These are phyloP conservation scores for Drosophila malerkotliana DNA, from an alignment of 1,140 invertebrate genomes.

Conservation along the genomic window DNA sequence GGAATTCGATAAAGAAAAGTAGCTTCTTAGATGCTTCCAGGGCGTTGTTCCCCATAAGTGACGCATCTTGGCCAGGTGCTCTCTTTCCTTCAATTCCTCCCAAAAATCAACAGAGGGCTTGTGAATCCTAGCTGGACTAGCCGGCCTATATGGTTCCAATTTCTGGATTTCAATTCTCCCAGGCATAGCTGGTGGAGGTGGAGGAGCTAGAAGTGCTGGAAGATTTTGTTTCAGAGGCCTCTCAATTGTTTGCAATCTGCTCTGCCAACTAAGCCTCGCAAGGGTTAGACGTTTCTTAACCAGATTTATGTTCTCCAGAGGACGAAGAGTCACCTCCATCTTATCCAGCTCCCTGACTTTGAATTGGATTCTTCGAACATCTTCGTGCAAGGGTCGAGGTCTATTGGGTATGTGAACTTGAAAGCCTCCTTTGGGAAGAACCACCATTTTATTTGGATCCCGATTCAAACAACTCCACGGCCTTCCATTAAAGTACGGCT, in stretches of 20 bases:
- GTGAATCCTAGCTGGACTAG: background rate
- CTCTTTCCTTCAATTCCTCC: background rate
- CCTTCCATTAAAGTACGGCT: slow-evolving; percentile 2
- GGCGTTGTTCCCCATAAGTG: background rate
- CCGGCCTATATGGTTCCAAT: background rate
- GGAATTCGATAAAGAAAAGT: background rate
- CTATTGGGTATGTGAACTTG: background rate
- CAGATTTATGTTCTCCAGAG: too few species aligned
- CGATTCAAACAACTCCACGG: slow-evolving; percentile 10
- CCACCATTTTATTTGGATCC: background rate
- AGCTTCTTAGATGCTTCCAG: background rate
- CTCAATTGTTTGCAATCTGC: background rate
- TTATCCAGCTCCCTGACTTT: too few species aligned
- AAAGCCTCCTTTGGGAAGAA: background rate
- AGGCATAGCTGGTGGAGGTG: background rate
- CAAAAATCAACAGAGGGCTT: background rate
- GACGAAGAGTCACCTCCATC: too few species aligned
- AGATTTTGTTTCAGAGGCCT: background rate
- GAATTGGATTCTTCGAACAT: background rate
- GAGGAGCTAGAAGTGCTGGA: too few species aligned
- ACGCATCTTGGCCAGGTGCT: background rate
- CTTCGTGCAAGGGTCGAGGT: background rate
- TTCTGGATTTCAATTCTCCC: background rate
- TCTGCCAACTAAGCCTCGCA: background rate
- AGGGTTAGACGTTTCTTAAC: too few species aligned